These are phyloP conservation scores for Stichodactyla helianthus DNA, from an alignment of 64 coral and sea anemone species.

Conservation along the genomic window DNA sequence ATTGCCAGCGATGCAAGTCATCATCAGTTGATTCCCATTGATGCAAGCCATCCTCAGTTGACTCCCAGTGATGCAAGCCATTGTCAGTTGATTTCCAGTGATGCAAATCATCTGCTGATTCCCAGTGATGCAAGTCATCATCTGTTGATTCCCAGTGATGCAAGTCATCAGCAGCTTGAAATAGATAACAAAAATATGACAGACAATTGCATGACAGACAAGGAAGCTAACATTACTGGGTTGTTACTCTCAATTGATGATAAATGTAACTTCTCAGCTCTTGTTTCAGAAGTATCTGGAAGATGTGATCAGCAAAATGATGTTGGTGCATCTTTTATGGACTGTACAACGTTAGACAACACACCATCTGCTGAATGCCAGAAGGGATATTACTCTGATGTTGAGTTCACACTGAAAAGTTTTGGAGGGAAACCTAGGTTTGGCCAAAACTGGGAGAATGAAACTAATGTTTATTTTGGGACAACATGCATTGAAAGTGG, in stretches of 20 bases:
- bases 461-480: no score
- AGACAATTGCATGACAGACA: background rate
- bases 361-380: background rate
- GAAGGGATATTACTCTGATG: background rate
- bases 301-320: background rate
- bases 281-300: background rate
- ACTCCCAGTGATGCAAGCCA: background rate
- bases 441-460: no score
- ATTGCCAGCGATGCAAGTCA: background rate
- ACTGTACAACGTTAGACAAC: background rate
- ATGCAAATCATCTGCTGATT: background rate
- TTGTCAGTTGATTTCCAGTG: background rate
- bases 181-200: background rate
- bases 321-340: background rate
- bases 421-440: background rate
- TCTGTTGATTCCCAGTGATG: no score
- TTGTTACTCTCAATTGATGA: background rate
- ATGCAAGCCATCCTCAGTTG: background rate
- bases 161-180: background rate
- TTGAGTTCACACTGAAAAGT: background rate
- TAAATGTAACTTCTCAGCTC: background rate
- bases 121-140: background rate
- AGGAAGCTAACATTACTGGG: background rate
- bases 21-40: no score
- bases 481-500: no score